Conservation (phyloP, 2,888 invertebrate genomes). For the Amphimallon solstitiale region DNA sequence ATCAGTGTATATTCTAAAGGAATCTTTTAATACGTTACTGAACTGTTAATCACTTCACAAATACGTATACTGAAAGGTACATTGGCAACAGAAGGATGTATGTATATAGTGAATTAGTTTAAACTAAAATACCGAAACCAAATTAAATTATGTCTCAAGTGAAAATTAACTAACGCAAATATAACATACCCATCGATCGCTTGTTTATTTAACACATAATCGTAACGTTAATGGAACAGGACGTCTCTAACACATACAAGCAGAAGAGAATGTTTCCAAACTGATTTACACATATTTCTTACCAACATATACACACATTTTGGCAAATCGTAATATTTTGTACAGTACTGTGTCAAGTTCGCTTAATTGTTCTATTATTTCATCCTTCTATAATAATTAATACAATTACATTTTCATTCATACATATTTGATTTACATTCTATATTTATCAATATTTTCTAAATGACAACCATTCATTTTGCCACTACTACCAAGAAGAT, state of each 20-base stretch:
- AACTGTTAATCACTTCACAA: slow-evolving; percentile 4
- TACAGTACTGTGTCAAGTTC: not conserved
- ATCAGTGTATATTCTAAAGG: too few relatives aligned
- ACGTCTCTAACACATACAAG: slow-evolving; percentile 18
- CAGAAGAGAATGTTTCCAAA: slow-evolving; percentile 12
- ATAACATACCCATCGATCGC: slow-evolving; percentile 8
- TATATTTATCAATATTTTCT: too few relatives aligned
- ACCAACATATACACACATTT: slow-evolving; percentile 7
- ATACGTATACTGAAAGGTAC: slow-evolving; percentile 12
- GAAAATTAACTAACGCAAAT: slow-evolving; percentile 28
- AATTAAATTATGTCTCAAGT: slow-evolving; percentile 28
- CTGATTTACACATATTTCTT: slow-evolving; percentile 13
- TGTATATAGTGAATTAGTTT: not conserved
- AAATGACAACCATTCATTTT: too few relatives aligned
- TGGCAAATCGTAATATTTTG: slow-evolving; percentile 18
- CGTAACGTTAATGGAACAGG: slow-evolving; percentile 25
- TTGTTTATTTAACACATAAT: slow-evolving; percentile 31
- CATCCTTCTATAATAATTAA: too few relatives aligned
- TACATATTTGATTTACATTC: too few relatives aligned
- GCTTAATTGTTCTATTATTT: slow-evolving; percentile 5
- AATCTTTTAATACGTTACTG: not conserved
- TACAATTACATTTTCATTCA: too few relatives aligned
- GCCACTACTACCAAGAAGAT: too few relatives aligned
- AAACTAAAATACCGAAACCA: slow-evolving; percentile 14
- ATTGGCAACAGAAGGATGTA: slow-evolving; percentile 21